Conservation (phyloP, 2,888 invertebrate genomes). For the Nymphalis urticae region DNA sequence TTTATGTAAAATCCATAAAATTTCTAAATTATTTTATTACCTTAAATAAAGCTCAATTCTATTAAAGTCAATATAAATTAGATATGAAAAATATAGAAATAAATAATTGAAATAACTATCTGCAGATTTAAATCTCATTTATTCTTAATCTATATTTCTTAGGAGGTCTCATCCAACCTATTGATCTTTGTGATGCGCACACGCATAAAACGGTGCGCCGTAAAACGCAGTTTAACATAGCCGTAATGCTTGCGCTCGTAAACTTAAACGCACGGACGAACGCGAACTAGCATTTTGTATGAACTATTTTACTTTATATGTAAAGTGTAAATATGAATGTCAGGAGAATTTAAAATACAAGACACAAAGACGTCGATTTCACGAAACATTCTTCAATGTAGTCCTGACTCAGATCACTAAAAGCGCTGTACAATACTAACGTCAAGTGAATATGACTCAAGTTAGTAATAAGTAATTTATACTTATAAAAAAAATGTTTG, state of each 20-base stretch:
- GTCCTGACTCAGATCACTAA: too few relatives aligned
- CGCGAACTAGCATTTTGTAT: slow-evolving; percentile 45
- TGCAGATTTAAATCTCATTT: neutral
- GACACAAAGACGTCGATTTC: neutral
- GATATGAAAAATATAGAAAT: slow-evolving; percentile 10
- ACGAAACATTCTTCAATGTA: neutral
- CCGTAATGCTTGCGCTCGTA: slow-evolving; percentile 65
- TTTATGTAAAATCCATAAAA: too few relatives aligned
- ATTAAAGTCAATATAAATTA: neutral
- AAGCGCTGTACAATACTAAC: too few relatives aligned
- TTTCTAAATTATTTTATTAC: neutral
- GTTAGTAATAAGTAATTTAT: too few relatives aligned
- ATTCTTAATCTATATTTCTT: slow-evolving; percentile 14
- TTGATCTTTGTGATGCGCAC: slow-evolving; percentile 41
- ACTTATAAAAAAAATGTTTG: too few relatives aligned
- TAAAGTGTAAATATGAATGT: slow-evolving; percentile 5
- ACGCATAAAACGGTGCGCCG: slow-evolving; percentile 52
- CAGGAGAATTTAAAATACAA: neutral
- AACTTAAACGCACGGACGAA: slow-evolving; percentile 51
- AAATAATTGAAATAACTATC: neutral
- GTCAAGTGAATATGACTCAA: too few relatives aligned
- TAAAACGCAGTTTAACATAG: slow-evolving; percentile 70
- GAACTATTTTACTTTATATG: slow-evolving; percentile 36
- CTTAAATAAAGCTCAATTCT: neutral
- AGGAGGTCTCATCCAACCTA: slow-evolving; percentile 27